Conservation (phyloP, 2,113 vertebrate genomes). For the Alouatta palliata region DNA sequence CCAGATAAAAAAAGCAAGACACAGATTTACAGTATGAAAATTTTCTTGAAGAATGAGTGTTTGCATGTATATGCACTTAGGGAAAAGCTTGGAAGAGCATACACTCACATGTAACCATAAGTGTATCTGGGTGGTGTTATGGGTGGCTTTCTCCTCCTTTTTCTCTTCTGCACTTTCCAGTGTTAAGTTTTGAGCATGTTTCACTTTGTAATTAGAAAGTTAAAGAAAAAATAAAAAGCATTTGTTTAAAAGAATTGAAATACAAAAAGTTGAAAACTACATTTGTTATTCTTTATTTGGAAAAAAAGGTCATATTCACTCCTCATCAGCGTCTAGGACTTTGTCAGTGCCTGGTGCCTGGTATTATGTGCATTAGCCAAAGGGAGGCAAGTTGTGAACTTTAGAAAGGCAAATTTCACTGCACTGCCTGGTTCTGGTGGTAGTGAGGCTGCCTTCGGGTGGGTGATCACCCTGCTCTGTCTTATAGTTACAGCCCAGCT, state of each 20-base stretch:
- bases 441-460: neutral
- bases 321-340: neutral
- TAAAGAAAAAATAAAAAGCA: neutral
- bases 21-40: neutral
- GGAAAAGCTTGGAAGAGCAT: neutral
- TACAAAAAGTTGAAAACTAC: neutral
- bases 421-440: neutral
- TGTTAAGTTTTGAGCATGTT: neutral
- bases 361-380: neutral
- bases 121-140: neutral
- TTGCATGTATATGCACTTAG: neutral
- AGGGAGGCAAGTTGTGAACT: neutral
- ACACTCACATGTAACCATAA: neutral
- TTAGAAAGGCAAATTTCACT: neutral
- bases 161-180: slow-evolving; percentile 11
- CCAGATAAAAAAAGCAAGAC: neutral
- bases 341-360: neutral
- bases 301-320: neutral
- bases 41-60: neutral
- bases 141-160: neutral
- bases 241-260: neutral
- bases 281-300: neutral
- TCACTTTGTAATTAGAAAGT: slow-evolving; percentile 33
- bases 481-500: neutral
- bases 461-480: neutral